These are phyloP conservation scores for Caloenas nicobarica DNA, from an alignment of 2,113 vertebrate species.

Conservation along the genomic window DNA sequence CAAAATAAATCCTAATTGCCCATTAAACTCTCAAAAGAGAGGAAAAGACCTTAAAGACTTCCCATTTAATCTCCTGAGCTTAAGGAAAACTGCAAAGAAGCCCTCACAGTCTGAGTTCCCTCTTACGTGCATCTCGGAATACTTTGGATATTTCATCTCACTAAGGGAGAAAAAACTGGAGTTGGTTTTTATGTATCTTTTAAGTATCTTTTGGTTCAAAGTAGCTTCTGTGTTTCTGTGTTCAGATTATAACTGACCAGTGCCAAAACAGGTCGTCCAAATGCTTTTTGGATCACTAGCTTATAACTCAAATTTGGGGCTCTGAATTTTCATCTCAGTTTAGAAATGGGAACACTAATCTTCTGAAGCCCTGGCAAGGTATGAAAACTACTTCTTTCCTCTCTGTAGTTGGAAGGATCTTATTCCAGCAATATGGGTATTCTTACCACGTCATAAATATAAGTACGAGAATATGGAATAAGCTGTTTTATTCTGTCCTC, in stretches of 20 bases:
- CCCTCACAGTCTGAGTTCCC: not conserved
- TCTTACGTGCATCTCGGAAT: not conserved
- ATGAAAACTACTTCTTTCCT: not conserved
- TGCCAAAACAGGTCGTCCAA: constrained; percentile 2
- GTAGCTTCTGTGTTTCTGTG: not conserved
- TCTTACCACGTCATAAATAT: not conserved
- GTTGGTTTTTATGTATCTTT: not conserved
- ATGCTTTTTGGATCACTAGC: not conserved
- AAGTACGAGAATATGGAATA: not conserved
- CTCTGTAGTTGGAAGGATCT: not conserved
- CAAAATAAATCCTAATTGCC: not conserved
- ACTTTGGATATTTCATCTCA: not conserved
- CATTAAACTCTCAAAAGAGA: not conserved
- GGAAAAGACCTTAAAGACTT: not conserved
- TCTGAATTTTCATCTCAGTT: not conserved
- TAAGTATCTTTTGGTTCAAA: not conserved
- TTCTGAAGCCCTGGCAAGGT: not conserved
- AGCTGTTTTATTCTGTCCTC: not conserved
- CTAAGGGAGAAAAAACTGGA: not conserved
- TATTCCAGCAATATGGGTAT: not conserved
- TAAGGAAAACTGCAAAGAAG: not conserved
- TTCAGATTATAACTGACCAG: not conserved
- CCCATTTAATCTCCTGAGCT: not conserved
- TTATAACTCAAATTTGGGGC: not conserved
- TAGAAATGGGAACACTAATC: not conserved